phyloP scores from a whole-genome alignment of 1,140 invertebrate species.

The Cotesia chilonis region DNA sequence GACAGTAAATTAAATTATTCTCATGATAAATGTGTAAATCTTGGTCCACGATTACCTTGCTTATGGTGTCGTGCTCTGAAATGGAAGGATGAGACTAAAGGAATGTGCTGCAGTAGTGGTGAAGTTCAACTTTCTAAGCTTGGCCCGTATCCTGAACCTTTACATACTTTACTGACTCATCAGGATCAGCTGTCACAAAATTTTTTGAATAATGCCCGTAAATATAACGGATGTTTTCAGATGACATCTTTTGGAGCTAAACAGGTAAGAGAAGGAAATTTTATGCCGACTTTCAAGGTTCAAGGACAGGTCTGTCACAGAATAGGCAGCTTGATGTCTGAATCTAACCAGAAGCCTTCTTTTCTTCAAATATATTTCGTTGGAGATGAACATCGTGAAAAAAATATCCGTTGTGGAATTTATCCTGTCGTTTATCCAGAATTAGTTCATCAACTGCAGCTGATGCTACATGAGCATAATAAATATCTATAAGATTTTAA shows the following conservation, averaged over 20 bases:
- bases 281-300: too few relatives aligned
- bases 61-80: too few relatives aligned
- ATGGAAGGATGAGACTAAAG: background rate
- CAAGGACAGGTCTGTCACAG: background rate
- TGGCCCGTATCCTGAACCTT: background rate
- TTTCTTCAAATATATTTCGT: background rate
- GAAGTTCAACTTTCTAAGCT: slow-evolving; percentile 22
- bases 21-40: too few relatives aligned
- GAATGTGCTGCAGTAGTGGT: slow-evolving; percentile 21
- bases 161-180: background rate
- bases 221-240: too few relatives aligned
- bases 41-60: too few relatives aligned
- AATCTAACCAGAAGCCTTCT: slow-evolving; percentile 28
- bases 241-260: slow-evolving; percentile 25
- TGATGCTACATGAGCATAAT: too few relatives aligned
- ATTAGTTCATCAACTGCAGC: too few relatives aligned
- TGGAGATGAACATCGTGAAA: too few relatives aligned
- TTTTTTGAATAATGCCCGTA: background rate
- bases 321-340: too few relatives aligned
- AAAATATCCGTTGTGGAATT: too few relatives aligned
- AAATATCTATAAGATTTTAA: background rate
- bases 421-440: too few relatives aligned
- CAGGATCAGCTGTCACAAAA: slow-evolving; percentile 2
- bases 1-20: too few relatives aligned
- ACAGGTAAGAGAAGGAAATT: slow-evolving; percentile 21